A percentile compares a stretch with the other conserved stretches of the same genome.
Conservation (phyloP, 2,888 invertebrate genomes). For the Hirtodrosophila alboralis region DNA sequence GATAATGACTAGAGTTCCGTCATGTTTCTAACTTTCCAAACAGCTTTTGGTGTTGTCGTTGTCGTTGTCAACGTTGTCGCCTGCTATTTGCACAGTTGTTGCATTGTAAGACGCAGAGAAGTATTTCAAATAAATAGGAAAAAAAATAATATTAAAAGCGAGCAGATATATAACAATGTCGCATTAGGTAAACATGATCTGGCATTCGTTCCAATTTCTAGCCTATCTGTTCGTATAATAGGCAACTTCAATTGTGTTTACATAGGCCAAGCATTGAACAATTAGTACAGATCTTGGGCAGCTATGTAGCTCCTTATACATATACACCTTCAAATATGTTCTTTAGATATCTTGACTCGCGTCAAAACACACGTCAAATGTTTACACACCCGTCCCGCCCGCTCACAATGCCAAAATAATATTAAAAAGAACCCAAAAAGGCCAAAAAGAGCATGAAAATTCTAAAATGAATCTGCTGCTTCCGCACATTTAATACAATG, state of each 20-base stretch:
- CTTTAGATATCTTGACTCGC: constrained; percentile 62
- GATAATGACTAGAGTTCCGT: constrained; percentile 51
- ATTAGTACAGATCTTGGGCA: constrained; percentile 60
- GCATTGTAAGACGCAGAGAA: constrained; percentile 63
- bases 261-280: constrained; percentile 58
- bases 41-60: constrained; percentile 61
- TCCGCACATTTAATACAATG: constrained; percentile 66
- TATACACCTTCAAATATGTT: constrained; percentile 2
- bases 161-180: constrained; percentile 69
- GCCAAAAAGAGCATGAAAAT: constrained; percentile 34
- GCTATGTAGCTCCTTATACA: constrained; percentile 13
- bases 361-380: constrained; percentile 83
- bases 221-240: constrained; percentile 50
- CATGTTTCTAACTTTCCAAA: constrained; percentile 74
- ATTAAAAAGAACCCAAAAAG: constrained; percentile 25
- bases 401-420: constrained; percentile 12
- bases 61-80: constrained; percentile 54
- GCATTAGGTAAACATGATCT: constrained; percentile 78
- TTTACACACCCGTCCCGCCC: constrained; percentile 68
- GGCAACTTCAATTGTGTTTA: constrained; percentile 67
- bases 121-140: constrained; percentile 69
- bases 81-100: constrained; percentile 80
- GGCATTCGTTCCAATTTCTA: constrained; percentile 75
- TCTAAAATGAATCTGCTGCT: constrained; percentile 60
- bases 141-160: constrained; percentile 56